Evolutionary conservation across 2,113 vertebrate species (phyloP).

Genomic region (Fulica atra): DNA sequence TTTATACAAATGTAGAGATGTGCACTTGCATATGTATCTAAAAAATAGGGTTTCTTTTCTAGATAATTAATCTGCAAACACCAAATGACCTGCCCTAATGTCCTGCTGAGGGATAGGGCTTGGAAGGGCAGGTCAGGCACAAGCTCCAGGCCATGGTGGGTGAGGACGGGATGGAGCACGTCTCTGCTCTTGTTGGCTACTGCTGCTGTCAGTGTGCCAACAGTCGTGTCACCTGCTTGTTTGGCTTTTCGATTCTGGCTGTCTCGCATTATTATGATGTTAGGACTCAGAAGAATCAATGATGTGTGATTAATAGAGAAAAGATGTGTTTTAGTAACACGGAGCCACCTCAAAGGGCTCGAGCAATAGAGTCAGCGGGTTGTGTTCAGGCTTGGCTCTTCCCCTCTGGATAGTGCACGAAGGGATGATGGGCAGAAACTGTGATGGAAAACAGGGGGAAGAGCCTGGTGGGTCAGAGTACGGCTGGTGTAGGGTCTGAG

Average conservation of each 20-base stretch:
- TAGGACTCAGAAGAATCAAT: not conserved
- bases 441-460: fast-evolving
- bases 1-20: too few relatives aligned
- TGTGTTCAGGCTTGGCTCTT: not conserved
- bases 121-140: not conserved
- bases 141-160: not conserved
- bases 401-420: fast-evolving
- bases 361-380: not conserved
- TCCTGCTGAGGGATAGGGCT: not conserved
- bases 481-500: not conserved
- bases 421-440: not conserved
- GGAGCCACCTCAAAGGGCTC: not conserved
- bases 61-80: not conserved
- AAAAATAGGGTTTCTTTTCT: too few relatives aligned
- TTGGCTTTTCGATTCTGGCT: not conserved
- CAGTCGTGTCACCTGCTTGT: not conserved
- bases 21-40: not conserved
- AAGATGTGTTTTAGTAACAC: not conserved
- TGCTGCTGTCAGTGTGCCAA: not conserved
- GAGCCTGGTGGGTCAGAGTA: fast-evolving
- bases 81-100: not conserved
- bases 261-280: fast-evolving
- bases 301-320: not conserved
- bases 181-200: fast-evolving
- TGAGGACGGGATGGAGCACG: not conserved